Evolutionary conservation across 2,797 vertebrate species (phyloP).

Genomic region (Pseudochirops cupreus): DNA sequence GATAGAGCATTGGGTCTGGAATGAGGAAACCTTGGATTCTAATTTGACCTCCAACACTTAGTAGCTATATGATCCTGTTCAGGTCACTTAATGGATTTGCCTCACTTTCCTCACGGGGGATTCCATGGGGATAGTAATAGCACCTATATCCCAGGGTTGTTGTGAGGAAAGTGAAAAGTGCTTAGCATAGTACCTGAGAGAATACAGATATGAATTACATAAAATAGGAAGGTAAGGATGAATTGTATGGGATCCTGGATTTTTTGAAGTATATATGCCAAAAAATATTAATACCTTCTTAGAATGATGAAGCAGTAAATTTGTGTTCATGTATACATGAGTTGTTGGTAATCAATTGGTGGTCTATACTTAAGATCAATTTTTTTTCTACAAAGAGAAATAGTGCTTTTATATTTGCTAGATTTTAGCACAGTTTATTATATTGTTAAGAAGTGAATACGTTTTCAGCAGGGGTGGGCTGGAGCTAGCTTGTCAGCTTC

Average conservation of each 20-base stretch:
- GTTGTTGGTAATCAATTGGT: not conserved
- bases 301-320: not conserved
- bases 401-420: rapidly evolving
- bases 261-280: not conserved
- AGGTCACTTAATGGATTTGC: not conserved
- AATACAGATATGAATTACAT: not conserved
- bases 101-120: not conserved
- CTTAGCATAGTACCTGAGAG: not conserved
- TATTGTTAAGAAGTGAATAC: not conserved
- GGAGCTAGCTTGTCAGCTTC: not conserved
- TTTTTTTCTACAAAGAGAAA: not conserved
- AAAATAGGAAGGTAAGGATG: not conserved
- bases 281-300: not conserved
- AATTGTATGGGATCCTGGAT: not conserved
- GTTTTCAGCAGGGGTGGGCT: not conserved
- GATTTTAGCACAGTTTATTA: not conserved
- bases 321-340: not conserved
- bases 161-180: no score
- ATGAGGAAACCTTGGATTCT: no score
- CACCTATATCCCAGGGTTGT: not conserved
- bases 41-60: not conserved
- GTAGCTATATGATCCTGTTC: not conserved
- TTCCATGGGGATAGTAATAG: not conserved
- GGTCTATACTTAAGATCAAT: not conserved
- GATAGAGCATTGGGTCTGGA: not conserved